Evolutionary conservation across 2,888 invertebrate genomes (phyloP), one percentile per base, ranked within the genome.

Genomic region (Lepas anatifera): DNA sequence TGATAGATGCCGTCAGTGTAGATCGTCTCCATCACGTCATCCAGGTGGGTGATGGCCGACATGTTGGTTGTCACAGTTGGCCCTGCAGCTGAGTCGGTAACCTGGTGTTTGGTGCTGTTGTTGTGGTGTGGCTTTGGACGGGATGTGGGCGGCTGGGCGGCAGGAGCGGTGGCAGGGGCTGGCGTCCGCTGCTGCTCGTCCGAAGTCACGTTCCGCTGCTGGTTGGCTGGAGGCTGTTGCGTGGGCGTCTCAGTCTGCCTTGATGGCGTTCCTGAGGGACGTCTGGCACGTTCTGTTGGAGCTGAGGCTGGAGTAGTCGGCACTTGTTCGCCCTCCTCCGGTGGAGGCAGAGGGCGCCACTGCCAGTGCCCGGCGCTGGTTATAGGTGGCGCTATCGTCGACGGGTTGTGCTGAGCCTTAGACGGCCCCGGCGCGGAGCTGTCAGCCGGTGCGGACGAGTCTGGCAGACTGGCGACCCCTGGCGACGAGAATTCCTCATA

Each of bases 201-300:
- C n/a, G n/a, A n/a, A n/a, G 37, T 69, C 68, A 69, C 52, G 67
- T 35, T 58, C 43, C 69, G 70, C 67, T 37, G 71, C 37, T 25
- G 69, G 69, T 50, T 68, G 69, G 32, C 52, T 68, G 37, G 70
- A 70, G 27, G 58, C 70, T 11, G 69, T 70, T 8, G 67, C 39
- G 37, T 63, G 68, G 48, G 63, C 69, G 50, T 41, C 39, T 11
- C 3, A 11, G 43, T 18, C 18, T 11, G 43, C 43, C 43, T 8
- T 8, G 18, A 11, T 43, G 43, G 43, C 43, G 43, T 18, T 18
- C 11, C 18, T 18, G 43, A 3, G 13, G 43, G 13, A 11, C 13
- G 43, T 18, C 11, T 18, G 43, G 43, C 43, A 8, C 13, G 43
- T 11, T 18, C 43, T 8, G 43, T 43, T 16, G 13, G 13, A 3